Conservation (phyloP, 2,888 invertebrate species). For the Penaeus monodon region DNA sequence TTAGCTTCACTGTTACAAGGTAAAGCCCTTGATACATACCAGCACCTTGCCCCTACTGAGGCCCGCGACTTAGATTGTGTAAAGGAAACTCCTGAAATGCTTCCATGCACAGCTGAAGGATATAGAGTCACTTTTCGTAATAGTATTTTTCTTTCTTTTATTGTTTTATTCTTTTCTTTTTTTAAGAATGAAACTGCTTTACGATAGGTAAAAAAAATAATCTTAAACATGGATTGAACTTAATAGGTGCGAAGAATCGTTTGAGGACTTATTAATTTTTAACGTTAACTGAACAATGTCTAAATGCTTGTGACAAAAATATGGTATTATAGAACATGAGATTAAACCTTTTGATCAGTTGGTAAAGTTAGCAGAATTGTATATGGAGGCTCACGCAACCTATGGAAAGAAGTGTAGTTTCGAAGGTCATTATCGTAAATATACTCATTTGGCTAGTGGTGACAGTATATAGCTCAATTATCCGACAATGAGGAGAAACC, state of each 20-base stretch:
- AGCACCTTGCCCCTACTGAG: too few species aligned
- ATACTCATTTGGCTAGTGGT: neutral
- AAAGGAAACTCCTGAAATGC: too few species aligned
- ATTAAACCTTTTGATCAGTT: slow-evolving; percentile 15
- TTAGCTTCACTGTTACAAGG: too few species aligned
- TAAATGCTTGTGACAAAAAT: slow-evolving; percentile 20
- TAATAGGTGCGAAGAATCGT: slow-evolving; percentile 5
- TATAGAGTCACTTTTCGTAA: too few species aligned
- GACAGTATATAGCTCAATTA: neutral
- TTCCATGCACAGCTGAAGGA: too few species aligned
- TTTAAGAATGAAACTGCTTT: neutral
- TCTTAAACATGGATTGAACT: slow-evolving; percentile 12
- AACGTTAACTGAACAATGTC: slow-evolving; percentile 20
- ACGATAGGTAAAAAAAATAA: slow-evolving; percentile 1
- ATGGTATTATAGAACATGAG: slow-evolving; percentile 21
- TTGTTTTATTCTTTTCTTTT: too few species aligned
- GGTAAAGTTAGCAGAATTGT: slow-evolving; percentile 7
- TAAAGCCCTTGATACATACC: too few species aligned
- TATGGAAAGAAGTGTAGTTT: neutral
- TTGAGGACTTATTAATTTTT: slow-evolving; percentile 4
- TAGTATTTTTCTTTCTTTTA: too few species aligned
- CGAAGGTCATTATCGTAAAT: neutral
- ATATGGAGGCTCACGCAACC: slow-evolving; percentile 22
- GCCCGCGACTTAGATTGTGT: too few species aligned
- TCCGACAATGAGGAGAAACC: too few species aligned